These are phyloP conservation scores for Harpagifer antarcticus DNA, from an alignment of 2,797 vertebrate species.

Conservation along the genomic window DNA sequence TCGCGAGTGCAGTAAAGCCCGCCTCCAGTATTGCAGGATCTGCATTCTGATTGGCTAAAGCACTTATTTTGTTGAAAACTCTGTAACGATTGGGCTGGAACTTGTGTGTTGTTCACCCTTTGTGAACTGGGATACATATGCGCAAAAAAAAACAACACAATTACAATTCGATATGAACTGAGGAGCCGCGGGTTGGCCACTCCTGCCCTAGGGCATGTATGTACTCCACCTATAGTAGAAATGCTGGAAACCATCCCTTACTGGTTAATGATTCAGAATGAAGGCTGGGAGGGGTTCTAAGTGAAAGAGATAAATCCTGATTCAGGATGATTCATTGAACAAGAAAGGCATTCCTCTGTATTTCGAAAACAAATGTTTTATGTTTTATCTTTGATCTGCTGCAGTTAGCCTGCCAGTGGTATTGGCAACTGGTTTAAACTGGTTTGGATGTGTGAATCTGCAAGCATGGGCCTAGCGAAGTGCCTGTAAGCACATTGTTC, in stretches of 20 bases:
- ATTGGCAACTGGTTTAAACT: not conserved
- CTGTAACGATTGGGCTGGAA: no score
- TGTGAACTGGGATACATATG: no score
- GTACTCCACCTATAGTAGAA: slow-evolving; percentile 34
- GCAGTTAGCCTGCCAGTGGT: slow-evolving; percentile 21
- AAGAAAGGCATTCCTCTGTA: slow-evolving; percentile 48
- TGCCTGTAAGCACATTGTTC: not conserved
- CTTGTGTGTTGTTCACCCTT: no score
- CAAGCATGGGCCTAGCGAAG: not conserved
- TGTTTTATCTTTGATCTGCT: slow-evolving; percentile 34
- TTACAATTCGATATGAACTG: no score
- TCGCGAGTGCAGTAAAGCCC: no score
- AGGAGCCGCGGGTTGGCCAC: no score
- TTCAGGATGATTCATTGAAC: not conserved
- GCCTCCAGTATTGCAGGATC: no score
- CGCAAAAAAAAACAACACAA: no score
- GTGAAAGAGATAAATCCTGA: not conserved
- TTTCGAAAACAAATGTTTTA: slow-evolving; percentile 50
- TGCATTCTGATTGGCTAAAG: no score
- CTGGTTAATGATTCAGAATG: slow-evolving; percentile 3
- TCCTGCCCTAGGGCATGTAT: slow-evolving; percentile 4
- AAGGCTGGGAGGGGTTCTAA: slow-evolving; percentile 20
- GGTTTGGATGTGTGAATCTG: not conserved
- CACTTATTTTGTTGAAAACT: no score
- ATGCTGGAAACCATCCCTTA: slow-evolving; percentile 2